Percentiles rank a stretch among this genome's conserved stretches.
Conservation (phyloP, 2,888 invertebrate genomes). For the Aleiodes leptofemur region DNA sequence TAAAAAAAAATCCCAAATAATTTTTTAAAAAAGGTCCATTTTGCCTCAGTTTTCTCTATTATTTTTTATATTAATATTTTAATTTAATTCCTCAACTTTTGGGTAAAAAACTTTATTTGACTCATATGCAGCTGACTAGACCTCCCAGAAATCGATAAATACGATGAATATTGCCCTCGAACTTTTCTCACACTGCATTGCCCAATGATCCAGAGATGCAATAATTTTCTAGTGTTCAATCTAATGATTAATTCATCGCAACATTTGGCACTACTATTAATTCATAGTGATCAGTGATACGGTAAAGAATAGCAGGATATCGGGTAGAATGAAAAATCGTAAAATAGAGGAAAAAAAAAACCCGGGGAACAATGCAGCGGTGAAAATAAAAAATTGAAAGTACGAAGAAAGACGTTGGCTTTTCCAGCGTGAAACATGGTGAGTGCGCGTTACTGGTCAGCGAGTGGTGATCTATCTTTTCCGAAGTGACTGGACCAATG, state of each 20-base stretch:
- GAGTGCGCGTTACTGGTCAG: constrained; percentile 47
- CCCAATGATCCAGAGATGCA: too few species aligned
- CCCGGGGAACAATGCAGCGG: constrained; percentile 1
- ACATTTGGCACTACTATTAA: constrained; percentile 17
- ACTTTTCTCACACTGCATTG: too few species aligned
- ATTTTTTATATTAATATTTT: too few species aligned
- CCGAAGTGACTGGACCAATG: constrained; percentile 43
- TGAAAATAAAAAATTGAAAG: constrained; percentile 21
- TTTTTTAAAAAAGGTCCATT: too few species aligned
- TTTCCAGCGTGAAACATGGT: constrained; percentile 44
- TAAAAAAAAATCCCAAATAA: too few species aligned
- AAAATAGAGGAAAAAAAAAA: constrained; percentile 1
- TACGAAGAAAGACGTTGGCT: constrained; percentile 35
- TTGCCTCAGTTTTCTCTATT: too few species aligned
- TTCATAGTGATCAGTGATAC: background rate
- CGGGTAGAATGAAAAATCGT: background rate
- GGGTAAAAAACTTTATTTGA: too few species aligned
- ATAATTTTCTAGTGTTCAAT: too few species aligned
- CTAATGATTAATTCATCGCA: constrained; percentile 6
- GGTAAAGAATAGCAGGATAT: background rate
- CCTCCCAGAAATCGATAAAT: too few species aligned
- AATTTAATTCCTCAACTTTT: too few species aligned
- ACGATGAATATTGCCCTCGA: too few species aligned
- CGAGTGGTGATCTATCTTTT: constrained; percentile 46
- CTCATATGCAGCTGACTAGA: too few species aligned